phyloP scores from a whole-genome alignment of 2,113 vertebrate genomes.

The Cervus canadensis region DNA sequence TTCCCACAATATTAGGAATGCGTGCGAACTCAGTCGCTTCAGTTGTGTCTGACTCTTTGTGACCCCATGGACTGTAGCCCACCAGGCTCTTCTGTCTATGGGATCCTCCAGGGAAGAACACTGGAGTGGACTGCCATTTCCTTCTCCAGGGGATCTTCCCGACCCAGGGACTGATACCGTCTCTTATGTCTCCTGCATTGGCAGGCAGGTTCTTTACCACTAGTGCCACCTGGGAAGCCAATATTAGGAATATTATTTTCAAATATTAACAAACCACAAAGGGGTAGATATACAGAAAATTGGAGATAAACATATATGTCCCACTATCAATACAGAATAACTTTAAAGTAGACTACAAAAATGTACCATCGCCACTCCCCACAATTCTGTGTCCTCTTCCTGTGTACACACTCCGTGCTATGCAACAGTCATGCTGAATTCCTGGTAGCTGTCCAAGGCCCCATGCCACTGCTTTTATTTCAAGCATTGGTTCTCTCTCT shows the following conservation, averaged over 20 bases:
- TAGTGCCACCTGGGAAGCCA: not conserved
- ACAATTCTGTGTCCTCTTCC: not conserved
- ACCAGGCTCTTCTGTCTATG: not conserved
- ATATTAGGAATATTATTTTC: not conserved
- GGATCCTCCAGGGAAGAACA: not conserved
- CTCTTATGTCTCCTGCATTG: not conserved
- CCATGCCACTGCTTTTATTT: not conserved
- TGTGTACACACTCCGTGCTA: not conserved
- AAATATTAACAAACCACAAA: not conserved
- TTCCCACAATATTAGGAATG: not conserved
- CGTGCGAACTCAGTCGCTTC: not conserved
- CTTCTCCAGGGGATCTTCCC: not conserved
- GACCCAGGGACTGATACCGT: not conserved
- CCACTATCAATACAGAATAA: not conserved
- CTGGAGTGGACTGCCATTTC: not conserved
- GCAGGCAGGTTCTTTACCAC: not conserved
- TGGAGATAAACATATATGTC: not conserved
- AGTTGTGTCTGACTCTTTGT: not conserved
- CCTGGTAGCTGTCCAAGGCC: not conserved
- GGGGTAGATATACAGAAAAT: not conserved
- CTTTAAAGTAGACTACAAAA: not conserved
- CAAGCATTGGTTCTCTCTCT: not conserved
- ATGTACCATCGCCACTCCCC: not conserved
- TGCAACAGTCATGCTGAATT: not conserved
- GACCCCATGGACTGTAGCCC: not conserved